Base-by-base conservation (phyloP, 1,140 invertebrate species). In the Papilio polytes region DNA sequence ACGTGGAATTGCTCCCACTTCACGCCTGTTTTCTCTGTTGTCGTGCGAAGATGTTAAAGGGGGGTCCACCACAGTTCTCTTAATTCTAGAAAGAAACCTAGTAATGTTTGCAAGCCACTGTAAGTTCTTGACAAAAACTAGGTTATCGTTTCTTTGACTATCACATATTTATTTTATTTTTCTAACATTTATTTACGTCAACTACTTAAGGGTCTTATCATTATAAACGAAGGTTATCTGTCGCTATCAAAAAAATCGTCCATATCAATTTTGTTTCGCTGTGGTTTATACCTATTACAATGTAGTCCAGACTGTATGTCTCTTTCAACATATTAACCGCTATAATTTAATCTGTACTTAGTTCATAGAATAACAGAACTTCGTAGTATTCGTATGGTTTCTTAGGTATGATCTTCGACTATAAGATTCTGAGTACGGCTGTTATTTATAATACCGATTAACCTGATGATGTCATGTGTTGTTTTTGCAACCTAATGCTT, bases 141-240 rank as follows among this genome's bases (percentile, higher is more conserved):
- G 26, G 63, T 26, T 36, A 31, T 70, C 15, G 26, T 31, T 31
- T 26, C 26, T 31, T 70, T 15, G 63, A 31, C 63, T 70, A 31
- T 63, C 59, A 12, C 8, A 41, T 3, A n/a, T 36, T 36, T 31
- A 31, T 70, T 70, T 70, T 70, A 26, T 12, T 70, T 70, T 70
- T 18, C 13, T 70, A 70, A 12, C 26, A 31, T 70, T 31, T 70
- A 70, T 70, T 36, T 70, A 70, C 63, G 26, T 70, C 63, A 63
- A 63, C 59, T 63, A 26, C 59, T 63, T 15, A 15, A 31, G 56
- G 56, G 12, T 6, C 63, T 70, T 70, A 70, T 70, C 63, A 70
- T 13, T 15, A 70, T 70, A 31, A 70, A 70, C 63, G 63, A 70
- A 70, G 63, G 63, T 70, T 70, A 70, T 70, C 63, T 66, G 63